Evolutionary conservation across 1,140 invertebrate species (phyloP).

Genomic region (Macrobrachium nipponense): DNA sequence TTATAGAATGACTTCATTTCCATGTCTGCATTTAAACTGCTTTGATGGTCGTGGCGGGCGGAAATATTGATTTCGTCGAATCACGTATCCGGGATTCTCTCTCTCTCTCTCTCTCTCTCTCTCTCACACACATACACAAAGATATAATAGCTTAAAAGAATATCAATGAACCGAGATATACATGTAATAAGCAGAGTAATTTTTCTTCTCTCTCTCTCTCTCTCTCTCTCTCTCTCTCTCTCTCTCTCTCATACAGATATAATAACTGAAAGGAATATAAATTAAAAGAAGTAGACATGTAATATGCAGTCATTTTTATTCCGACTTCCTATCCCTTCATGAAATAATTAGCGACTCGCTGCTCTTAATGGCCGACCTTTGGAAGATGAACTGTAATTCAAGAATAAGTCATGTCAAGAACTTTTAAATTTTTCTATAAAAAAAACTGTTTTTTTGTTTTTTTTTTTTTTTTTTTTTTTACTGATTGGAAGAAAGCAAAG

Average conservation of each 20-base stretch:
- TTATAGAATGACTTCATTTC: not conserved
- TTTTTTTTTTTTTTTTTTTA: no score
- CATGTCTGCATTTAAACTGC: not conserved
- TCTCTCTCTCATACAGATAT: not conserved
- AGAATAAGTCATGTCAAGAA: no score
- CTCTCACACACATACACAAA: not conserved
- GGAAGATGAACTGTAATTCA: no score
- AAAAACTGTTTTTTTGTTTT: no score
- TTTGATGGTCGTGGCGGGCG: not conserved
- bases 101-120: slow-evolving; percentile 26
- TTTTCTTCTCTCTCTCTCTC: slow-evolving; percentile 8
- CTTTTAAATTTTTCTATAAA: no score
- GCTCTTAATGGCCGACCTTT: no score
- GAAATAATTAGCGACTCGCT: not conserved
- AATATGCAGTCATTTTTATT: not conserved
- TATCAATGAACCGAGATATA: no score
- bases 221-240: slow-evolving; percentile 26
- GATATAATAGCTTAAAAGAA: no score
- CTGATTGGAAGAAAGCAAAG: no score
- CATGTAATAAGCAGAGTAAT: no score
- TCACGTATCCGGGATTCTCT: not conserved
- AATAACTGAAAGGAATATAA: no score
- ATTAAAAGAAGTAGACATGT: no score
- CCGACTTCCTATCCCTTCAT: not conserved
- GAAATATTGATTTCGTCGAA: not conserved